phyloP scores from a whole-genome alignment of 2,113 vertebrate genomes.

The Urocitellus parryii region DNA sequence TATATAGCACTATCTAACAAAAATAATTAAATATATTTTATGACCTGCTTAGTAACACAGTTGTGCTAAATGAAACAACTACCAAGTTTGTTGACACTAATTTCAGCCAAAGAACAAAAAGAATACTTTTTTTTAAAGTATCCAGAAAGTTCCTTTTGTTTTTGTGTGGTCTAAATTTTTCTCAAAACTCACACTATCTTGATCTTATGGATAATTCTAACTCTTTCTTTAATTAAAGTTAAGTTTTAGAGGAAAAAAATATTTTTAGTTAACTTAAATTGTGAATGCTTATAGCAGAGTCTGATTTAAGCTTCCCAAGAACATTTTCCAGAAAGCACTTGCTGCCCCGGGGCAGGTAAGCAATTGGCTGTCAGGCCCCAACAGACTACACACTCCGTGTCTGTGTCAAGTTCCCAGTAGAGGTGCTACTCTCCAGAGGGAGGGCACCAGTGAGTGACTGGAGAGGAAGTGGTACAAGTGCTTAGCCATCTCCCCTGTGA shows the following conservation, averaged over 20 bases:
- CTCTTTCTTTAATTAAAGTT: neutral
- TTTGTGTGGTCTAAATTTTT: neutral
- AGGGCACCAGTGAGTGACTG: neutral
- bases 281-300: neutral
- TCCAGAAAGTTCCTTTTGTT: neutral
- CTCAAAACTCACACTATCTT: neutral
- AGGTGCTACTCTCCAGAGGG: fast-evolving
- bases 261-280: neutral
- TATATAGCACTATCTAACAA: neutral
- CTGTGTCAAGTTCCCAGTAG: neutral
- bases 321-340: neutral
- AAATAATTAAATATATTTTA: slow-evolving; percentile 24
- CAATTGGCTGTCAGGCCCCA: neutral
- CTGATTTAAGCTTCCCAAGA: neutral
- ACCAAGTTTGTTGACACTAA: neutral
- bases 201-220: neutral
- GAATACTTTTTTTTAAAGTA: neutral
- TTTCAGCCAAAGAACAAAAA: neutral
- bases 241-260: neutral
- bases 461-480: fast-evolving
- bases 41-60: neutral
- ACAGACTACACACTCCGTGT: neutral
- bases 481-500: neutral
- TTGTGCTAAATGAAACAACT: neutral
- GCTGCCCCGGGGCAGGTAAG: neutral